Percentiles rank a stretch among this genome's conserved stretches.
Evolutionary conservation across 2,888 invertebrate genomes (phyloP).

Genomic region (Dryobotodes eremita): DNA sequence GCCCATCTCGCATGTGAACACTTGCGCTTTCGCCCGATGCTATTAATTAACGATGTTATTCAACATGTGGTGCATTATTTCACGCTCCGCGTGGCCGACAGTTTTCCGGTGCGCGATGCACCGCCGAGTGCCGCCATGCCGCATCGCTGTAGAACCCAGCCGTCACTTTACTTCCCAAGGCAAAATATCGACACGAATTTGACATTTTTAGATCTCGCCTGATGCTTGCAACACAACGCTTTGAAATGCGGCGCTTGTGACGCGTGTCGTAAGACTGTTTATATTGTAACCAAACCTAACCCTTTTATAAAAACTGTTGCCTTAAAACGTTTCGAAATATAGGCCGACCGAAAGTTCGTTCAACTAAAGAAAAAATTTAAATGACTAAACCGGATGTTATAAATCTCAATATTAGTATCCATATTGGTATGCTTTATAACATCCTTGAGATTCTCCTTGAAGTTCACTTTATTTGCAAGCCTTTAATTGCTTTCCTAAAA

Average conservation of each 20-base stretch:
- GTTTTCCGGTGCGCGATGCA: slow-evolving; percentile 80
- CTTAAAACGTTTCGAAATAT: slow-evolving; percentile 59
- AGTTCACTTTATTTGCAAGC: slow-evolving; percentile 14
- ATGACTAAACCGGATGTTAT: slow-evolving; percentile 7
- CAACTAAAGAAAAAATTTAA: slow-evolving; percentile 42
- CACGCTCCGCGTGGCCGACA: slow-evolving; percentile 79
- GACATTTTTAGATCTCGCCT: slow-evolving; percentile 85
- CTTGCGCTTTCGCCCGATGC: slow-evolving; percentile 86
- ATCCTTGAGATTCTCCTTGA: slow-evolving; percentile 14
- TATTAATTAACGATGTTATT: slow-evolving; percentile 86
- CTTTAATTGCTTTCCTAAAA: slow-evolving; percentile 44
- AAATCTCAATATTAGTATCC: slow-evolving; percentile 6
- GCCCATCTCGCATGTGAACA: slow-evolving; percentile 84
- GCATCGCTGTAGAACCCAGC: slow-evolving; percentile 66
- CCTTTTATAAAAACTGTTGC: slow-evolving; percentile 71
- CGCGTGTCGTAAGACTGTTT: slow-evolving; percentile 79
- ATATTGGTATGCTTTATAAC: background rate
- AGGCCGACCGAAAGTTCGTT: slow-evolving; percentile 51
- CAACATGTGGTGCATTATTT: slow-evolving; percentile 88
- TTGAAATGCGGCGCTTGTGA: slow-evolving; percentile 81
- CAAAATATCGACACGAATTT: slow-evolving; percentile 84
- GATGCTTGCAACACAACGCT: slow-evolving; percentile 81
- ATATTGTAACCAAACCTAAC: slow-evolving; percentile 75
- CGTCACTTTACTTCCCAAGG: slow-evolving; percentile 76
- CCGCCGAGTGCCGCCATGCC: slow-evolving; percentile 56